These are phyloP conservation scores for Hetaerina titia DNA, from an alignment of 2,888 invertebrate species.

Conservation along the genomic window DNA sequence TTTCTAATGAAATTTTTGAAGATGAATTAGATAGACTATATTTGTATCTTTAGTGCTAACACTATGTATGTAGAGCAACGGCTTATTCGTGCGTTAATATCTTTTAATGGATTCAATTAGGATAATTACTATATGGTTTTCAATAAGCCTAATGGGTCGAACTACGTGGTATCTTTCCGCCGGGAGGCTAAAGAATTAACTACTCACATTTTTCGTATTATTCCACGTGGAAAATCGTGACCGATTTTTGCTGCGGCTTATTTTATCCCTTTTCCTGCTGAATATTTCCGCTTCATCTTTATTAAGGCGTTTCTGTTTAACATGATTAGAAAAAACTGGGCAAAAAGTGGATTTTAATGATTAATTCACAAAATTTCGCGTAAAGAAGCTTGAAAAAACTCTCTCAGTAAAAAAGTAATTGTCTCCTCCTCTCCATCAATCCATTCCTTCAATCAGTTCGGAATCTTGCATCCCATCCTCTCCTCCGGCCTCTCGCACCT, in stretches of 20 bases:
- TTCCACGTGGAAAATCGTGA: no score
- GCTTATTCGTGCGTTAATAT: no score
- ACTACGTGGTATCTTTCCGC: no score
- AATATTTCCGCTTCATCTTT: background rate
- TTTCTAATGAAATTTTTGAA: no score
- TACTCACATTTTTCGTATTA: no score
- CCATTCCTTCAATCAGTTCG: constrained; percentile 4
- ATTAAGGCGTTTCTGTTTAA: background rate
- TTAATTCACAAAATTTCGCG: background rate
- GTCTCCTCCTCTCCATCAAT: background rate
- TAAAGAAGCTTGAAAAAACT: background rate
- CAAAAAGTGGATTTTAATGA: background rate
- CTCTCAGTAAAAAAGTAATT: background rate
- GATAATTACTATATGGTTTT: no score
- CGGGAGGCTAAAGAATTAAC: no score
- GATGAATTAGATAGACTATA: no score
- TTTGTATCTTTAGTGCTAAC: no score
- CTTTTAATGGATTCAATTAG: no score
- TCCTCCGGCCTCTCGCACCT: background rate
- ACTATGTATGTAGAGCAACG: no score
- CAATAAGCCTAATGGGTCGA: no score
- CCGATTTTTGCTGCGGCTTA: background rate
- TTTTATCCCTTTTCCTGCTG: background rate
- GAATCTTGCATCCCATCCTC: background rate
- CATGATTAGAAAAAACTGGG: background rate